A percentile compares a stretch with the other conserved stretches of the same genome.
Evolutionary conservation across 1,140 invertebrate species (phyloP).

Genomic region (Drosophila navojoa): DNA sequence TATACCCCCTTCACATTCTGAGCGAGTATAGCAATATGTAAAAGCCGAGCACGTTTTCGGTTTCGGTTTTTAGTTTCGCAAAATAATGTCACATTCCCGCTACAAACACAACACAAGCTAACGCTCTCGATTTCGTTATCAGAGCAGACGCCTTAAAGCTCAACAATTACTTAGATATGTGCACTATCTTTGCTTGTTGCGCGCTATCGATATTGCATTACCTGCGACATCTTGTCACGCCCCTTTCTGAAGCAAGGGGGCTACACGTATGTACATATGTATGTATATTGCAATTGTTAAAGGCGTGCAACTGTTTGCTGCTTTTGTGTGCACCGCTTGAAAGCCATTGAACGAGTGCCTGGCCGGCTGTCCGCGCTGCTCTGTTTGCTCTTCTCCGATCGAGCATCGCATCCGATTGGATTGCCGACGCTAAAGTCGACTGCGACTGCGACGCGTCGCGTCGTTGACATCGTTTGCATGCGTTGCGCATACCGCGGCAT

Average conservation of each 20-base stretch:
- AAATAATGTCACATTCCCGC: conserved; percentile 61
- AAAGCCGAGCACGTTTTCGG: conserved; percentile 19
- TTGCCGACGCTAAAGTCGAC: conserved; percentile 7
- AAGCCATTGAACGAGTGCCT: conserved; percentile 62
- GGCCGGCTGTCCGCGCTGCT: conserved; percentile 11
- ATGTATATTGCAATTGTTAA: not conserved
- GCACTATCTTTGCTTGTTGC: conserved; percentile 12
- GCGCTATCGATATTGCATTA: conserved; percentile 56
- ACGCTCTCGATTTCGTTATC: conserved; percentile 64
- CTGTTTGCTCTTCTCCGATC: conserved; percentile 41
- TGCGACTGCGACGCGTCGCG: conserved; percentile 1
- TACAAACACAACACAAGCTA: not conserved
- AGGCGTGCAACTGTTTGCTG: conserved; percentile 2
- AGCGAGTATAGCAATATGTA: no score
- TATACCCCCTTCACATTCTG: no score
- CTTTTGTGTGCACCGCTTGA: conserved; percentile 57
- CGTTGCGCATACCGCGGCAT: conserved; percentile 62
- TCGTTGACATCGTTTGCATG: conserved; percentile 68
- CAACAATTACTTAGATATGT: not conserved
- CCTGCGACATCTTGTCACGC: conserved; percentile 72
- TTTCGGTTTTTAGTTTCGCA: conserved; percentile 22
- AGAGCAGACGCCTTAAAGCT: not conserved
- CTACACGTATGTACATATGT: not conserved
- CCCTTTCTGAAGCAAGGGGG: conserved; percentile 9
- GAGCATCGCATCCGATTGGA: conserved; percentile 40